phyloP scores from a whole-genome alignment of 2,888 invertebrate genomes.

The Agrochola lychnidis region DNA sequence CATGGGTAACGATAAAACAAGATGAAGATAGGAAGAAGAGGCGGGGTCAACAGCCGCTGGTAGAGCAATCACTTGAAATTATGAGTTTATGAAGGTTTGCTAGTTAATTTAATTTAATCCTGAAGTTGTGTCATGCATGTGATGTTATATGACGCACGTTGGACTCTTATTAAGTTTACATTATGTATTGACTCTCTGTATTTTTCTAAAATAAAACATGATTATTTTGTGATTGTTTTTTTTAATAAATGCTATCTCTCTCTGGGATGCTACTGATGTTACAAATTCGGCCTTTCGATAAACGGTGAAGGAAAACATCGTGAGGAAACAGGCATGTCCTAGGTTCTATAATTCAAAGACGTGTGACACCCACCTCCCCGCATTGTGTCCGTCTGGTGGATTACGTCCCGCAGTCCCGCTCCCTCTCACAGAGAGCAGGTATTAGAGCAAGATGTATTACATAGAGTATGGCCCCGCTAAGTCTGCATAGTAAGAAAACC shows the following conservation, averaged over 20 bases:
- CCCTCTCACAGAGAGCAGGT: not conserved
- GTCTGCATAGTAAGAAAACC: too few relatives aligned
- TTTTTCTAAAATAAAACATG: conserved; percentile 6
- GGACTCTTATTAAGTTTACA: not conserved
- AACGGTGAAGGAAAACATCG: not conserved
- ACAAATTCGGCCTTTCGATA: not conserved
- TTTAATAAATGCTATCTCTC: conserved; percentile 13
- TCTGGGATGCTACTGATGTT: not conserved
- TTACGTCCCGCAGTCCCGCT: not conserved
- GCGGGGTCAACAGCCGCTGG: not conserved
- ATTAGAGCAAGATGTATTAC: not conserved
- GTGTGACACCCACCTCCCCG: not conserved
- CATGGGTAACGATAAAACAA: not conserved
- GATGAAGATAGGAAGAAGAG: too few relatives aligned
- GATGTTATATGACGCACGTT: not conserved
- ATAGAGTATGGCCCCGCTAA: too few relatives aligned
- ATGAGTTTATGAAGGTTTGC: not conserved
- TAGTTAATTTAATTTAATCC: not conserved
- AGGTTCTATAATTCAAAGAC: not conserved
- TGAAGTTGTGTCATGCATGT: not conserved
- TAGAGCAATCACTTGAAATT: not conserved
- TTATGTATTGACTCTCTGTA: not conserved
- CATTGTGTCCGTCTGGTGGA: not conserved
- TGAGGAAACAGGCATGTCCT: not conserved
- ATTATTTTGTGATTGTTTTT: not conserved